Evolutionary conservation across 2,888 invertebrate genomes (phyloP), one percentile per base, ranked within the genome.

Genomic region (Keiferia lycopersicella): DNA sequence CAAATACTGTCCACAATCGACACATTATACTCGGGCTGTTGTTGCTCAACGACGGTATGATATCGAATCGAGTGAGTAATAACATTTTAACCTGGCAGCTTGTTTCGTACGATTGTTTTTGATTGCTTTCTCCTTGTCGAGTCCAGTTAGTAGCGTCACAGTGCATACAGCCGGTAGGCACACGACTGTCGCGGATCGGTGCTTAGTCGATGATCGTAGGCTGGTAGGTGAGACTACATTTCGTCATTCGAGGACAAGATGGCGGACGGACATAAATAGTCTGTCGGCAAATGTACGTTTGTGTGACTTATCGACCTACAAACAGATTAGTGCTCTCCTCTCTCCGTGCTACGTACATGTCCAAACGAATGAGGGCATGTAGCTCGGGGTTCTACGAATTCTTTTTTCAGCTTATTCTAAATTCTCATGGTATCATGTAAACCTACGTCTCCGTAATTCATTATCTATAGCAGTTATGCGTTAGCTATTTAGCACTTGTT

Each of bases 171-270:
- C 20, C 14, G 20, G 41, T 39, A 56, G 57, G 26, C 18, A 62
- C 45, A 22, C 38, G 50, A 38, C 16, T n/a, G 60, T 61, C 38
- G 34, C 57, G 66, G 64, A 66, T 65, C 65, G 62, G 68, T 69
- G 68, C 66, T 65, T 68, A 63, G 65, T 69, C 67, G 68, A 68
- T 70, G 65, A 69, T 69, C 68, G 65, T 69, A 72, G 72, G 69
- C 71, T 61, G 57, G 58, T 61, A 70, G 67, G 65, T 65, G 70
- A 70, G 70, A 68, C 71, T 70, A 73, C 76, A 84, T 85, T 86
- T 86, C 81, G 81, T 86, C 84, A 86, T 81, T 82, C 75, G 77
- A 82, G 80, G 79, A 87, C 88, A 90, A 89, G 86, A 89, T 89
- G 88, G 88, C 88, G 85, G 87, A 72, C 80, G 79, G 73, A 79